Percentiles rank a stretch among this genome's conserved stretches.
Conservation (phyloP, 2,113 vertebrate genomes). For the Phrynosoma blainvillii region DNA sequence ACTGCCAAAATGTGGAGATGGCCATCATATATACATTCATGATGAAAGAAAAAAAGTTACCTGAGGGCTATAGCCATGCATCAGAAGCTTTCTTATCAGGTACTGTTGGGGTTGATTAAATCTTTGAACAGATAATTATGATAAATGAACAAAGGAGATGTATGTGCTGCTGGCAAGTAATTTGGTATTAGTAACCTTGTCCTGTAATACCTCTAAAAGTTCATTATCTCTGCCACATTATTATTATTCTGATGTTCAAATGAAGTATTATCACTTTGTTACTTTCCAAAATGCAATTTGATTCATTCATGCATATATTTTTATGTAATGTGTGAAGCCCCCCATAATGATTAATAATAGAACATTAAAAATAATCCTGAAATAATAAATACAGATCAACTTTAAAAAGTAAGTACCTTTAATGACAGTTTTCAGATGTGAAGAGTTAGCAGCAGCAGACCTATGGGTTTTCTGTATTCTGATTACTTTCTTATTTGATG, state of each 20-base stretch:
- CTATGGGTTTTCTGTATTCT: neutral
- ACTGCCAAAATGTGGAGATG: slow-evolving; percentile 1
- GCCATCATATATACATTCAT: neutral
- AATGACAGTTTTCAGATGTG: neutral
- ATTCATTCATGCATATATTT: neutral
- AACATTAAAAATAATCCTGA: neutral
- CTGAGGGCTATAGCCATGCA: slow-evolving; percentile 26
- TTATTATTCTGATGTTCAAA: slow-evolving; percentile 28
- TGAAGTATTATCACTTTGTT: slow-evolving; percentile 5
- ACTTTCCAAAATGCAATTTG: neutral
- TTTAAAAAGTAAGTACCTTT: neutral
- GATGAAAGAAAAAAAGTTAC: slow-evolving; percentile 16
- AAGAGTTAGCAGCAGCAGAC: neutral
- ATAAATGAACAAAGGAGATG: slow-evolving; percentile 20
- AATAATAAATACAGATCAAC: neutral
- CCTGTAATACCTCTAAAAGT: neutral
- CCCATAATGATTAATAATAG: neutral
- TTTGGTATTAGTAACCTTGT: neutral
- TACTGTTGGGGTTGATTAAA: slow-evolving; percentile 12
- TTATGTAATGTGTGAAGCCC: neutral
- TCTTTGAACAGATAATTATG: slow-evolving; percentile 17
- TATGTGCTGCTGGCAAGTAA: slow-evolving; percentile 26
- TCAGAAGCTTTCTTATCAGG: neutral
- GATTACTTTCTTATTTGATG: neutral
- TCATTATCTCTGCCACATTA: slow-evolving; percentile 33